Conservation (phyloP, 2,113 vertebrate genomes). For the Procavia capensis region DNA sequence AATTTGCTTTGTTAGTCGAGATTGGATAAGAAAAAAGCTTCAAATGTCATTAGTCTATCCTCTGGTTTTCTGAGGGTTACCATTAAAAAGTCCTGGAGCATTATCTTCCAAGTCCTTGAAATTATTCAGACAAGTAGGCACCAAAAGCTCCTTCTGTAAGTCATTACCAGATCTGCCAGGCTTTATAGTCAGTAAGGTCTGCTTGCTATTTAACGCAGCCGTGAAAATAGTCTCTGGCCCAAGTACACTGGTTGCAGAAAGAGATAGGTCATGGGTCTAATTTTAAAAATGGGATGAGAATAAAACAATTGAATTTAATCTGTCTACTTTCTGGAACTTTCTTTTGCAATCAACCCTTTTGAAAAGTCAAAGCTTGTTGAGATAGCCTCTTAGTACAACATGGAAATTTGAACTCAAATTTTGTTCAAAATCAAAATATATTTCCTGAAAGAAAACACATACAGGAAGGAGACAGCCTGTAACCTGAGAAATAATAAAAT, state of each 20-base stretch:
- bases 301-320: constrained; percentile 41
- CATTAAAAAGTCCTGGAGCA: constrained; percentile 76
- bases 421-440: background rate
- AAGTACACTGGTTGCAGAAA: constrained; percentile 4
- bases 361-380: constrained; percentile 25
- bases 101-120: constrained; percentile 77
- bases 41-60: constrained; percentile 58
- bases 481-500: background rate
- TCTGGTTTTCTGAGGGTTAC: constrained; percentile 61
- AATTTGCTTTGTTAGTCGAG: constrained; percentile 56
- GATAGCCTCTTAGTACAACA: constrained; percentile 18
- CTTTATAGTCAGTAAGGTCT: constrained; percentile 65
- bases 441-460: background rate
- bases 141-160: constrained; percentile 68
- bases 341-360: constrained; percentile 33
- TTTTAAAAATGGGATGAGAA: constrained; percentile 57
- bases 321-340: background rate
- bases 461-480: background rate
- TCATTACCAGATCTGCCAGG: constrained; percentile 76
- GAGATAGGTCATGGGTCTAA: constrained; percentile 58
- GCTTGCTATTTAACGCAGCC: constrained; percentile 75
- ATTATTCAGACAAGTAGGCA: constrained; percentile 79
- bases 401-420: background rate
- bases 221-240: constrained; percentile 66
- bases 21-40: constrained; percentile 52